Evolutionary conservation across 2,888 invertebrate species (phyloP), one percentile per base, ranked within the genome.

Genomic region (Drosophila gaucha): DNA sequence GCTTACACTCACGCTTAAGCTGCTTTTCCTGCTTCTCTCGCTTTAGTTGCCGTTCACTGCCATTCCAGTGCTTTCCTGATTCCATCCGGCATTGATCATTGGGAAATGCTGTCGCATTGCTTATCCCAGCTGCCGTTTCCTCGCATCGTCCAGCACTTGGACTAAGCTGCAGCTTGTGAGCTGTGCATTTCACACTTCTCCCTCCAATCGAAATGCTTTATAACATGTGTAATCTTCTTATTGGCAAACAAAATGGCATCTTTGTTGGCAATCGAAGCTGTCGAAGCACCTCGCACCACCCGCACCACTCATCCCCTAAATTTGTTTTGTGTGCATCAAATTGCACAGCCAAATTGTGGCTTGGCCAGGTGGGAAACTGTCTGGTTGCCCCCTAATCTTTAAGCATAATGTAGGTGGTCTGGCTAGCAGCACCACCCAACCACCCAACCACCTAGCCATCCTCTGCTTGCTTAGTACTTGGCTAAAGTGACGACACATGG

Each of bases 401-500:
- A 85, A 75, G 73, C 76, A 73, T 38, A 44, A 35, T 43, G 35
- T 33, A 20, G 28, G 20, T 9, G 31, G 1, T 1, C 8, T 28
- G 35, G 41, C 16, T 2, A 3, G 14, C 14, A 5, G 33, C 33
- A n/a, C 24, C 22, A 33, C 8, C 33, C 33, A 22, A 22, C 3
- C 22, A 4, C 14, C 38, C 38, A 18, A 24, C 12, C 20, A 8
- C 5, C 44, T 18, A 22, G n/a, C 18, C 35, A 26, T 26, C 18
- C 36, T 6, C 55, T 78, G 52, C 60, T 68, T 83, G 59, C 71
- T 72, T 57, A 64, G 74, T 58, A 67, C 43, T 24, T 20, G 54
- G 46, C 67, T 69, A 67, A 80, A 80, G 85, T 84, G 85, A 78
- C 87, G 74, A 86, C 87, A 82, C 85, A 86, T 86, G 80, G 80